Conservation (phyloP, 2,113 vertebrate genomes). For the Hydropotes inermis region DNA sequence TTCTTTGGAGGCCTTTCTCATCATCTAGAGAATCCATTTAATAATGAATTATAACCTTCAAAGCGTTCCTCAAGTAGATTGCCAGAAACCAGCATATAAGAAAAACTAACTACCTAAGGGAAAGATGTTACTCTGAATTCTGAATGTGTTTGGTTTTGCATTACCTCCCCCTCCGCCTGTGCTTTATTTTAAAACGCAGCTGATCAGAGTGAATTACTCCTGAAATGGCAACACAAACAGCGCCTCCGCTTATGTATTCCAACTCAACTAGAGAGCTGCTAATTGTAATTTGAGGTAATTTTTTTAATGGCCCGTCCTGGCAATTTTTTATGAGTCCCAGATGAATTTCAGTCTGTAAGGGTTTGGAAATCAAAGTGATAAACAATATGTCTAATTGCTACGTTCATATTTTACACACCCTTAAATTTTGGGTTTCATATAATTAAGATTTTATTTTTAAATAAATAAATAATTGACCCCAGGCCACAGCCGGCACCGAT, state of each 20-base stretch:
- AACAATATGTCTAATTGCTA: constrained; percentile 51
- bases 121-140: neutral
- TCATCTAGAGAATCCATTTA: neutral
- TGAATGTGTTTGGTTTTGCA: constrained; percentile 18
- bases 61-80: neutral
- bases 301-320: constrained; percentile 56
- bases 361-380: constrained; percentile 48
- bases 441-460: constrained; percentile 47
- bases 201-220: constrained; percentile 43
- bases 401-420: constrained; percentile 31
- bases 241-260: constrained; percentile 30
- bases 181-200: constrained; percentile 35
- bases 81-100: neutral
- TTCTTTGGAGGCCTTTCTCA: neutral
- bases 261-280: constrained; percentile 2
- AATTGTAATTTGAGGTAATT: constrained; percentile 57
- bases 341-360: constrained; percentile 29
- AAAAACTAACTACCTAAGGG: neutral
- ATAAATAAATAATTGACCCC: constrained; percentile 18
- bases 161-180: neutral
- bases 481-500: neutral
- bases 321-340: constrained; percentile 54
- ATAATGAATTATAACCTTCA: neutral
- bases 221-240: constrained; percentile 51
- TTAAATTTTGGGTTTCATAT: constrained; percentile 29